Base-by-base conservation (phyloP, 2,888 invertebrate species). In the Phortica magna region DNA sequence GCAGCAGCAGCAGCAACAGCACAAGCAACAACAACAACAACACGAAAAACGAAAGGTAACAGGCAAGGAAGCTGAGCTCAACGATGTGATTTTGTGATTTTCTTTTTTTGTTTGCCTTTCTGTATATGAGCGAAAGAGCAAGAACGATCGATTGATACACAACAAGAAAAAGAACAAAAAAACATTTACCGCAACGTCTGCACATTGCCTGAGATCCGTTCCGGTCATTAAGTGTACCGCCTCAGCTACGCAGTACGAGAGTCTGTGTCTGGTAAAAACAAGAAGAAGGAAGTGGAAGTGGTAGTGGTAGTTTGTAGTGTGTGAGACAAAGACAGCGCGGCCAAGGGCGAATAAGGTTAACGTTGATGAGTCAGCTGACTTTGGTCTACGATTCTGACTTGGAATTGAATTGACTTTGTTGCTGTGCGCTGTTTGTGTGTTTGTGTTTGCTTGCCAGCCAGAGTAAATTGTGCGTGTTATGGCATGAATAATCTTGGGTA, bases 151-250 rank as follows among this genome's bases (percentile, higher is more conserved):
- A 31, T 55, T 31, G 53, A 53, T 71, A 55, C 31, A 31, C 5
- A 31, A 31, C 31, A 31, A 31, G n/a, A n/a, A n/a, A n/a, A n/a
- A n/a, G n/a, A n/a, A n/a, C n/a, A 31, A 31, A 31, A 4, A 53
- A 55, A 31, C 53, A 68, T 22, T 12, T 31, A 71, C 55, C 55
- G 55, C 70, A 71, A 71, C 53, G 70, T 22, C 19, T 39, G 14
- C 9, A 65, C 41, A 31, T 53, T 53, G 70, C 70, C 19, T 53
- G 77, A 85, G 86, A 88, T 88, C 85, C 87, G 88, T 88, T 88
- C 88, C 88, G 88, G 89, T 88, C 87, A 89, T 90, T 90, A 89
- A 88, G 85, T 83, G 89, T 77, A 84, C 89, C 89, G 89, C 84
- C 82, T 76, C 76, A 70, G 59, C 57, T 70, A 68, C 41, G 70